Conservation (phyloP, 2,888 invertebrate genomes). For the Lithophane leautieri region DNA sequence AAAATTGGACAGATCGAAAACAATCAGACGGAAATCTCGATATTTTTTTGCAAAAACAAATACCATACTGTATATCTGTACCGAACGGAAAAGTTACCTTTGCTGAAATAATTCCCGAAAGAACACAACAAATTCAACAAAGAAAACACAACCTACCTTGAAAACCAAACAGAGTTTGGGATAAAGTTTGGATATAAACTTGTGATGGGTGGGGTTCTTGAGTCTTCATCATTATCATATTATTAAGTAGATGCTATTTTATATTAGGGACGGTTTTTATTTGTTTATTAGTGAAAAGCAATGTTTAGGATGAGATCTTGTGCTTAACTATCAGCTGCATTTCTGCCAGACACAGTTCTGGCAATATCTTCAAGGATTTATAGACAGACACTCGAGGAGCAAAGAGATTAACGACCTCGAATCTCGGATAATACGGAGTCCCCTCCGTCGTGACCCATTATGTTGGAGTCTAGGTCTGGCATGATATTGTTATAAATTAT, state of each 20-base stretch:
- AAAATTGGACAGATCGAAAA: too few relatives aligned
- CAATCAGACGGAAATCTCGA: too few relatives aligned
- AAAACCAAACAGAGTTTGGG: too few relatives aligned
- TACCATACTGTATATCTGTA: too few relatives aligned
- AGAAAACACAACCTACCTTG: neutral
- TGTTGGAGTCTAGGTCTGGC: neutral
- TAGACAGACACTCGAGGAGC: neutral
- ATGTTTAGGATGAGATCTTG: neutral
- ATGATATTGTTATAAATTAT: neutral
- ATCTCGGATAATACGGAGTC: neutral
- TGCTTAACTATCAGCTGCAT: neutral
- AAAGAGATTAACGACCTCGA: neutral
- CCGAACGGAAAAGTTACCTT: neutral
- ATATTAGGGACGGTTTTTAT: neutral
- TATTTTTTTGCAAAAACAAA: neutral
- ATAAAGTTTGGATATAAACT: neutral
- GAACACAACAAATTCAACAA: too few relatives aligned
- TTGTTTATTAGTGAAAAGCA: neutral
- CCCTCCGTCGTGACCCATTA: neutral
- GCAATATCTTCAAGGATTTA: neutral
- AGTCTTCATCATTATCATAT: neutral
- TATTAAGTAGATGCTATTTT: neutral
- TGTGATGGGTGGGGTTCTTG: neutral
- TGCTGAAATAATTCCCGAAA: neutral
- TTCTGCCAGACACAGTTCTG: neutral